Base-by-base conservation (phyloP, 1,140 invertebrate species). In the Atta cephalotes region DNA sequence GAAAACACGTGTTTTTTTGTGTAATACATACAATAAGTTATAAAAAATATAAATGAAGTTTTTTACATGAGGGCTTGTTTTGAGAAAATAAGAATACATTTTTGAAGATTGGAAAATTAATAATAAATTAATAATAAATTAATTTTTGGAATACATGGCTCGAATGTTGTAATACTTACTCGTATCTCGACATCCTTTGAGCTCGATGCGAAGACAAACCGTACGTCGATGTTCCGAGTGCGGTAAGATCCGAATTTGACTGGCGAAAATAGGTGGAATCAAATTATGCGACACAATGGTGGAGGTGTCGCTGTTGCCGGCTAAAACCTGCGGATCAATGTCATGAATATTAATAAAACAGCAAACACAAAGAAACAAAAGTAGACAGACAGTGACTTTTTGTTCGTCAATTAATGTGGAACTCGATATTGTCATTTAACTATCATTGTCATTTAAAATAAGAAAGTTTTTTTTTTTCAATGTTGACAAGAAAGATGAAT, bases 161-260 rank as follows among this genome's bases (percentile, higher is more conserved):
- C 9, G 18, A 31, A 12, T 35, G 49, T 82, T 56, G 35, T 91
- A 94, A 53, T 91, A 94, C 95, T 96, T 93, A 96, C 96, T 96
- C 91, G 95, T 95, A 91, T 96, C 96, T 82, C 92, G 93, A 92
- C 97, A 97, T 45, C 97, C 97, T 88, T 96, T 96, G 68, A 98
- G 93, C 92, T 98, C 97, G 78, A 97, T 95, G 31, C 97, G 95
- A 85, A 97, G 94, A 93, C 97, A 97, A 66, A 97, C 96, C 5
- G 97, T 97, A 65, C 97, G 95, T 21, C 96, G 94, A 89, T 97
- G 96, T 49, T 97, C 95, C 76, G 96, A 97, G 91, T 97, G 96
- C 1, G 97, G 97, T 80, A 97, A 93, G 39, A 97, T 93, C 53
- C 97, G 95, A 53, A 97, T 95, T 89, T 96, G 95, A 77, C 94